Evolutionary conservation across 1,140 invertebrate species (phyloP), one percentile per base, ranked within the genome.

Genomic region (Palaemon carinicauda): DNA sequence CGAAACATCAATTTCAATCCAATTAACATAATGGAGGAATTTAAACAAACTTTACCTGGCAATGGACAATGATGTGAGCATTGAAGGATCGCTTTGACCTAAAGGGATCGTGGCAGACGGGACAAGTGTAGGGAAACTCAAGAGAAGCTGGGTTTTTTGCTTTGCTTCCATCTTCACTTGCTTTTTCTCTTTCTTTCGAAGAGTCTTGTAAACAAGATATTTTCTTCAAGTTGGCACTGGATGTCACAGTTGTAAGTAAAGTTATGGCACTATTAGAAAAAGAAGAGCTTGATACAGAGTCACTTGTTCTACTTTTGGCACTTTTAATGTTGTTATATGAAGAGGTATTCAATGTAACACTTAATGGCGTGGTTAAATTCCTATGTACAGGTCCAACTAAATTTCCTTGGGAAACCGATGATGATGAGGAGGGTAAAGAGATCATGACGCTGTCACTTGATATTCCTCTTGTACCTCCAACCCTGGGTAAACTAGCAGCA

Each of bases 11-110:
- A n/a, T n/a, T n/a, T n/a, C n/a, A n/a, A n/a, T n/a, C n/a, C n/a
- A n/a, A n/a, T n/a, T n/a, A n/a, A n/a, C n/a, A n/a, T n/a, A n/a
- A n/a, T n/a, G n/a, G n/a, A n/a, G n/a, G n/a, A n/a, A n/a, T n/a
- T n/a, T n/a, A n/a, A n/a, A n/a, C n/a, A n/a, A 60, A 31, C 17
- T 56, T 80, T 51, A 87, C 85, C 52, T 87, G 85, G 52, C 85
- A 87, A 29, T 87, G 85, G 29, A 87, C 69, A 56, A 87, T 73
- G 17, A 87, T 87, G 78, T 87, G 85, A 1, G 85, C 65, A 56
- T 87, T 87, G 29, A 87, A 87, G 10, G 69, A 74, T 27, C 85
- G 27, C 33, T 87, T 87, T 10, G 78, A 80, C 53, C 75, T 73
- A 27, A 87, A 87, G 12, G 50, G 24, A 27, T 87, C 69, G 1